Percentiles rank a stretch among this genome's conserved stretches.
Conservation (phyloP, 1,140 invertebrate species). For the Lordiphosa collinella region DNA sequence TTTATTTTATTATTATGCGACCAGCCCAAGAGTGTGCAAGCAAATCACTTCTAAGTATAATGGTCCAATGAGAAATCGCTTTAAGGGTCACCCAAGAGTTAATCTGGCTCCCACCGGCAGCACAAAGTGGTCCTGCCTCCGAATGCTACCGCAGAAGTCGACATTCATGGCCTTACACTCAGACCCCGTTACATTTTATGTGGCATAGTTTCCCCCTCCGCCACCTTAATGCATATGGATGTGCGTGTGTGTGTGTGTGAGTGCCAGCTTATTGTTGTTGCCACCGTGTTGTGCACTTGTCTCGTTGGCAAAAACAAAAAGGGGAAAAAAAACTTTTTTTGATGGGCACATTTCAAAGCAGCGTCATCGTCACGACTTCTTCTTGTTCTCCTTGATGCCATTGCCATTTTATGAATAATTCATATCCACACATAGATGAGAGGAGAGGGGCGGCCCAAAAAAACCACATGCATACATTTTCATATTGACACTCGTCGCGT, state of each 20-base stretch:
- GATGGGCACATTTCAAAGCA: conserved; percentile 35
- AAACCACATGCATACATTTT: conserved; percentile 63
- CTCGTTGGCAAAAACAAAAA: conserved; percentile 25
- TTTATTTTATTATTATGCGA: too few species aligned
- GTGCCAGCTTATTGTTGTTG: conserved; percentile 48
- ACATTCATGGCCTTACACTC: conserved; percentile 11
- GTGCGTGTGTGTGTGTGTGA: conserved; percentile 15
- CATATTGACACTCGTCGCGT: conserved; percentile 66
- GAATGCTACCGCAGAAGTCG: conserved; percentile 9
- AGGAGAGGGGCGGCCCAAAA: conserved; percentile 12
- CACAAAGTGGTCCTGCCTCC: conserved; percentile 12
- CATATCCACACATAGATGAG: conserved; percentile 58
- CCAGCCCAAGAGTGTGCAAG: background rate
- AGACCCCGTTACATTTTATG: conserved; percentile 47
- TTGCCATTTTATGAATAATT: conserved; percentile 77
- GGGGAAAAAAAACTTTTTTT: conserved; percentile 8
- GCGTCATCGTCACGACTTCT: conserved; percentile 49
- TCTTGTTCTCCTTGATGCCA: conserved; percentile 62
- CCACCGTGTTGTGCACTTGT: conserved; percentile 44
- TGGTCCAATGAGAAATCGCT: too few species aligned
- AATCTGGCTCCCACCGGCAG: too few species aligned
- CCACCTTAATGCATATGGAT: conserved; percentile 34
- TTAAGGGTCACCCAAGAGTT: too few species aligned
- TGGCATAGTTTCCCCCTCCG: conserved; percentile 33
- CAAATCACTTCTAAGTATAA: background rate